Evolutionary conservation across 2,888 invertebrate genomes (phyloP).

Genomic region (Sinotaia quadrata): DNA sequence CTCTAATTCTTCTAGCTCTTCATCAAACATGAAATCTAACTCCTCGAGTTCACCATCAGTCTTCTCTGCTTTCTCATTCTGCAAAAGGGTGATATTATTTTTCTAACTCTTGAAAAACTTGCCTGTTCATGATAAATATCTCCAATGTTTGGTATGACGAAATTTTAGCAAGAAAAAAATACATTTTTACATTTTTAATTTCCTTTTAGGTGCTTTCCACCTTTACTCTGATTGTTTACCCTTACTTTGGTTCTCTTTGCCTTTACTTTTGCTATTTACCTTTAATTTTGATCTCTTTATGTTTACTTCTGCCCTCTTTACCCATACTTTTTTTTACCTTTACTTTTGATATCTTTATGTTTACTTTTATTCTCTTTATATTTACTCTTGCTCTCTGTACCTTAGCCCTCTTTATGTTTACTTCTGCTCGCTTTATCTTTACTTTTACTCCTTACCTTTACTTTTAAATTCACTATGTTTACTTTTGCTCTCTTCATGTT

Average conservation of each 20-base stretch:
- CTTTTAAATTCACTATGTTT: too few species aligned
- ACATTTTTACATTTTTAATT: too few species aligned
- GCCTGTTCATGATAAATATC: not conserved
- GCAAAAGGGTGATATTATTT: too few species aligned
- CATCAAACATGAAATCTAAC: slow-evolving; percentile 96
- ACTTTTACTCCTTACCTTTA: not conserved
- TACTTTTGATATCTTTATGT: too few species aligned
- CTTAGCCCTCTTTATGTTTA: not conserved
- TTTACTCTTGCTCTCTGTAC: not conserved
- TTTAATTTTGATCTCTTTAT: not conserved
- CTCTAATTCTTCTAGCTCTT: slow-evolving; percentile 83
- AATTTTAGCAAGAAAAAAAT: too few species aligned
- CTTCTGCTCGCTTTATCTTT: not conserved
- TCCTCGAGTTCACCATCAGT: slow-evolving; percentile 81
- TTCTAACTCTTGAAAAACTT: not conserved
- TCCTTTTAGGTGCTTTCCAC: not conserved
- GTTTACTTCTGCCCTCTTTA: not conserved
- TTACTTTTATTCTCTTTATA: too few species aligned
- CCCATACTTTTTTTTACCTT: too few species aligned
- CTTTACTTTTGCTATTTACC: not conserved
- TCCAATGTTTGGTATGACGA: too few species aligned
- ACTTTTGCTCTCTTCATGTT: too few species aligned
- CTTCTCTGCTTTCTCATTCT: too few species aligned
- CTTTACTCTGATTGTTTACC: not conserved
- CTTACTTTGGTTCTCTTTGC: not conserved